Percentiles rank a stretch among this genome's conserved stretches.
Evolutionary conservation across 2,888 invertebrate species (phyloP).

Genomic region (Stramonita haemastoma): DNA sequence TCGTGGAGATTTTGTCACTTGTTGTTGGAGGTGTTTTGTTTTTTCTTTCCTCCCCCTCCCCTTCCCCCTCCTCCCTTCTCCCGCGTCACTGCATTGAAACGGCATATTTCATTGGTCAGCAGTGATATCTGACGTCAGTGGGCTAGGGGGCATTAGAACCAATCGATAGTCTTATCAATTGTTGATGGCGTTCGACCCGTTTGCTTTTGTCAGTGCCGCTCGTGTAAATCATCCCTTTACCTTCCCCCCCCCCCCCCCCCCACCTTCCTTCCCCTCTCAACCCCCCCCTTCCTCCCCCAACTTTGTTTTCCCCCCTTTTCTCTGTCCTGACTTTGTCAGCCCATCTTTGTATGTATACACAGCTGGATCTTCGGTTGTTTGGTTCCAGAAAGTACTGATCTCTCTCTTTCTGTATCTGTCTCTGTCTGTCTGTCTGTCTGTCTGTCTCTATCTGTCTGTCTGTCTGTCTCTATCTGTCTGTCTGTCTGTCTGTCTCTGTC

Average conservation of each 20-base stretch:
- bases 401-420: not conserved
- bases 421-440: not conserved
- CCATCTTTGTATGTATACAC: too few species aligned
- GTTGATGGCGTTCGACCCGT: not conserved
- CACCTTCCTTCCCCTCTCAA: too few species aligned
- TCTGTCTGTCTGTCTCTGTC: not conserved
- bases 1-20: too few species aligned
- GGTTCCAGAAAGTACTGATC: too few species aligned
- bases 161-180: not conserved
- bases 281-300: not conserved
- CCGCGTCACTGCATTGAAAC: not conserved
- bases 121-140: not conserved
- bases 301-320: not conserved
- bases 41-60: too few species aligned
- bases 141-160: not conserved
- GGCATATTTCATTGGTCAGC: constrained; percentile 20
- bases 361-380: too few species aligned
- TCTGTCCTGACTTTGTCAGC: too few species aligned
- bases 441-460: not conserved
- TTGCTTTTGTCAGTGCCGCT: not conserved
- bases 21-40: too few species aligned
- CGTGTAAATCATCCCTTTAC: not conserved
- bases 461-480: not conserved
- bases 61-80: not conserved
- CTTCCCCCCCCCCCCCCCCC: not conserved